These are phyloP conservation scores for Drosophila fulvimacula DNA, from an alignment of 2,888 invertebrate species.

Conservation along the genomic window DNA sequence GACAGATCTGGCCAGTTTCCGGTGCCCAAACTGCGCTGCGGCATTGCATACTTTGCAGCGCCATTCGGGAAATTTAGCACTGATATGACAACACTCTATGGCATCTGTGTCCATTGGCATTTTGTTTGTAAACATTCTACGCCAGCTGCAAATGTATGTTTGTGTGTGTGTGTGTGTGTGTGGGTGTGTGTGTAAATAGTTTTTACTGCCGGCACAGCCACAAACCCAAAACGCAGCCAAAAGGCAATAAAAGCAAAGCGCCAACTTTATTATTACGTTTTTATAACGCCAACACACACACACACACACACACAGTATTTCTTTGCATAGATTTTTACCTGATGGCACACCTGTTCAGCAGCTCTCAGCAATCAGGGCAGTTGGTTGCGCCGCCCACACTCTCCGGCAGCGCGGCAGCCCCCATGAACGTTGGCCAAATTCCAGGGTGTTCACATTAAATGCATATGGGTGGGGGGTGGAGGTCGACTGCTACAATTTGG, in stretches of 20 bases:
- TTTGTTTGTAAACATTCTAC: conserved; percentile 71
- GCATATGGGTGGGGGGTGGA: too few species aligned
- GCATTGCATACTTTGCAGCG: conserved; percentile 66
- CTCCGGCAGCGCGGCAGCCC: not conserved
- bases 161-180: conserved; percentile 6
- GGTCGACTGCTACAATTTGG: conserved; percentile 1
- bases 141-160: not conserved
- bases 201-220: conserved; percentile 58
- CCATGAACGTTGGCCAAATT: not conserved
- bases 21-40: conserved; percentile 7
- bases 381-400: not conserved
- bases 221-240: conserved; percentile 53
- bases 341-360: conserved; percentile 66
- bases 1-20: not conserved
- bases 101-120: conserved; percentile 74
- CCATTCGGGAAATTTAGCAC: conserved; percentile 68
- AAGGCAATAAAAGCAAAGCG: conserved; percentile 71
- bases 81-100: conserved; percentile 64
- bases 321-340: conserved; percentile 61
- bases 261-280: conserved; percentile 76
- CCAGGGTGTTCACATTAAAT: not conserved
- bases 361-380: not conserved
- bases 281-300: conserved; percentile 47
- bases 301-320: conserved; percentile 20
- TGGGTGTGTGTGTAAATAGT: conserved; percentile 56